Evolutionary conservation across 35 echinoderm and acorn worm species (phyloP), one percentile per base, ranked within the genome.

Genomic region (Strongylocentrotus purpuratus): DNA sequence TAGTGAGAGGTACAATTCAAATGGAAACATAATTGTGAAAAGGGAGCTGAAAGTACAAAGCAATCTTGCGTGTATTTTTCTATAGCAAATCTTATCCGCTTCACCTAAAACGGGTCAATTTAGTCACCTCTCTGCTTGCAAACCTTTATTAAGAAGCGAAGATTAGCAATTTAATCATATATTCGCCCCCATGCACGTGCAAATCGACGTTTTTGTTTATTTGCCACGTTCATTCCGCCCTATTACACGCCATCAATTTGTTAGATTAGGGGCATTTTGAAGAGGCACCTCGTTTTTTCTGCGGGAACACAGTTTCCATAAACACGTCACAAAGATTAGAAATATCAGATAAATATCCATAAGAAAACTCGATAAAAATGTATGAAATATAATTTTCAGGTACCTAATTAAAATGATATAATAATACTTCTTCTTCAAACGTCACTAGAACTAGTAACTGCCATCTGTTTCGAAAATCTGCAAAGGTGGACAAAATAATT

Each of bases 31-130:
- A 5, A 59, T 59, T 14, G 11, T 59, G 52, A 59, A 59, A 59
- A 59, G 5, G 17, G 52, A 59, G 52, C 9, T 59, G 52, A 59
- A 59, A 59, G 52, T 59, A 59, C 52, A 59, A 59, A 59, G 52
- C 17, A 59, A 28, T 25, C 61, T 11, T 20, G 61, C 15, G 18
- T 70, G 61, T 28, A 70, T 70, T 70, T 22, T 25, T 28, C 28
- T 28, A 78, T 78, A 28, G 50, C 50, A 55, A 55, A 78, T 78
- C 65, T 78, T 28, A 78, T 28, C 4, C 18, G 28, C 65, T 78
- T 78, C 65, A 78, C 65, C 28, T 78, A n/a, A 78, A 78, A 78
- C 65, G 65, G 65, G 65, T 78, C 65, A 78, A 78, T 78, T 78
- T 78, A 78, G 65, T 78, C 65, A 78, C 65, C 65, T 78, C 65